Base-by-base conservation (phyloP, 2,797 vertebrate species). In the Danio choprae region DNA sequence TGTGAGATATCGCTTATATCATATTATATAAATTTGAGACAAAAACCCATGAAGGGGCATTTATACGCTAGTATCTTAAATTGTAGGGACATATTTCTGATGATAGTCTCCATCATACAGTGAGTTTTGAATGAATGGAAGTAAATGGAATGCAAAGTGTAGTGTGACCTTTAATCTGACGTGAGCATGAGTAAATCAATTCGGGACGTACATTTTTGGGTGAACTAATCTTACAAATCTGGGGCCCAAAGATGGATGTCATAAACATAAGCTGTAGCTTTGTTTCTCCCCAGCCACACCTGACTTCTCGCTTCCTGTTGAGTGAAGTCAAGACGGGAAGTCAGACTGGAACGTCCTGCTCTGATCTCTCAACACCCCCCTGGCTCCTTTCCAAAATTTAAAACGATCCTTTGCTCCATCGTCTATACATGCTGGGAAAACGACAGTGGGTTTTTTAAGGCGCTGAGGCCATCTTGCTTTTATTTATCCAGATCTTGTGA, bases 321-420 rank as follows among this genome's bases (percentile, higher is more conserved):
- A 71, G 77, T 79, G 56, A 79, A 79, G 62, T 79, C 67, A 43
- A 48, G 56, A 70, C 36, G 63, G 77, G 56, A 60, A 78, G 65
- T 78, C 76, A 70, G 56, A 20, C 22, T 29, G 46, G 67, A 71
- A 71, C 53, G 59, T 63, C 65, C 76, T 16, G 55, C 65, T 78
- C 20, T 55, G 40, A 56, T 58, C 20, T 68, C 44, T 79, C 56
- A 79, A 71, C 67, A 53, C 18, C 71, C 38, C 6, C 12, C 44
- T 79, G 77, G 77, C 38, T 0, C 46, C 43, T 22, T 70, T 43
- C 58, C 58, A 63, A 71, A 51, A 50, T 46, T 40, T n/a, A 0
- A 79, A 71, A 71, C 7, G 2, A 70, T 63, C 36, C 18, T 43
- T 71, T 44, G 13, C 43, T 38, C 29, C 16, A 43, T 55, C 4